Evolutionary conservation across 37 sponge, comb jelly and placozoan genomes (phyloP).

Genomic region (Diacarnus erythraeanus): DNA sequence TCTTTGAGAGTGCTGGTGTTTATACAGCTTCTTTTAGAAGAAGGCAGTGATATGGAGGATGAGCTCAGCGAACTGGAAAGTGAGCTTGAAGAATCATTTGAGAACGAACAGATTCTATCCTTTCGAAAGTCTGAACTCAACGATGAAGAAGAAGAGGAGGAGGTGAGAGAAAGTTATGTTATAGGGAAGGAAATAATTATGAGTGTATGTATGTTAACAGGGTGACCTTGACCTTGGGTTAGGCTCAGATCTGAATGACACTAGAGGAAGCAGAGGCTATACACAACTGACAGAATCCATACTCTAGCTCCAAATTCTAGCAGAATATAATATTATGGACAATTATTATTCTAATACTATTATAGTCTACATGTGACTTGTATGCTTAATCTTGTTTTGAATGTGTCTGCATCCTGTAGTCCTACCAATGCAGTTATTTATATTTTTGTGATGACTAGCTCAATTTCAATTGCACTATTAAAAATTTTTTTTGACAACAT

Average conservation of each 20-base stretch:
- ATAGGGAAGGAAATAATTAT: too few relatives aligned
- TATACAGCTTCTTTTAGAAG: neutral
- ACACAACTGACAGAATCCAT: neutral
- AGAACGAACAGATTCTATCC: constrained; percentile 32
- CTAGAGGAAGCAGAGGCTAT: neutral
- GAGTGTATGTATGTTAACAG: neutral
- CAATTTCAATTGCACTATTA: too few relatives aligned
- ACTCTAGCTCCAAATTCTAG: neutral
- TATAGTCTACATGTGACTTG: too few relatives aligned
- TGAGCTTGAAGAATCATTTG: neutral
- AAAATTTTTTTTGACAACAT: too few relatives aligned
- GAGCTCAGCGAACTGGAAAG: neutral
- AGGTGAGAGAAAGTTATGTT: neutral
- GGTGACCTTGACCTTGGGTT: constrained; percentile 34
- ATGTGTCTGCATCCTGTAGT: too few relatives aligned
- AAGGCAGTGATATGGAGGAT: constrained; percentile 20
- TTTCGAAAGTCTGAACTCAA: constrained; percentile 7
- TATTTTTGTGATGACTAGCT: too few relatives aligned
- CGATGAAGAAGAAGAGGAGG: constrained; percentile 22
- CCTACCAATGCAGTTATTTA: too few relatives aligned
- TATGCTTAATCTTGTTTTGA: too few relatives aligned
- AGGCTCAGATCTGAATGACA: constrained; percentile 22
- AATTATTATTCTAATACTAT: neutral
- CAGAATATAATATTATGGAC: too few relatives aligned
- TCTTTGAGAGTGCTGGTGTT: too few relatives aligned